Base-by-base conservation (phyloP, 1,140 invertebrate species). In the Caenorhabditis tropicalis region DNA sequence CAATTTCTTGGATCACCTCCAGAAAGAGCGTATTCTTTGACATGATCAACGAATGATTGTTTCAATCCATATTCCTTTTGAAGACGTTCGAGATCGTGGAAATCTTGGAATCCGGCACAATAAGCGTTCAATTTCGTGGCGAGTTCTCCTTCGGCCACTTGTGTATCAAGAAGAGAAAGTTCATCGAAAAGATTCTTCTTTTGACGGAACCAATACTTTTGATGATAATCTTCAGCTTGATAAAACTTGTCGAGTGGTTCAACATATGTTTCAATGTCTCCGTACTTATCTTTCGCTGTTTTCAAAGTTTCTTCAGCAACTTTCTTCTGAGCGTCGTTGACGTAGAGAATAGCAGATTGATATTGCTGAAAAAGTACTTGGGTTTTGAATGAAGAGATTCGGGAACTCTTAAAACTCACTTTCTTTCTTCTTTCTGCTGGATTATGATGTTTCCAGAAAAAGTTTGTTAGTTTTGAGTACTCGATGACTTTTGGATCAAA, bases 361-460 rank as follows among this genome's bases (percentile, higher is more conserved):
- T 98, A 98, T 94, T 97, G 93, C 81, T 74, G 65, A 74, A 74
- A 74, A 56, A 27, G 6, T 10, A 27, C 10, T 12, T 27, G 19
- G 19, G 4, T n/a, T n/a, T 2, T 56, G 2, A 12, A 4, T 27
- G 27, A 1, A 1, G 1, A 1, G 12, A 12, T 56, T 29, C 10
- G 6, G 24, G n/a, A 56, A 56, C 5, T 19, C 7, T 1, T 27
- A 27, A 33, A 12, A n/a, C 12, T 65, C 33, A 74, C 65, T 36
- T 91, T 95, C 93, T 96, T 91, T 95, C 95, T 81, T 94, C 94
- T 94, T 0, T 93, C 94, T 3, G 95, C 95, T 1, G 97, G 93
- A 90, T 98, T 95, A 91, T 98, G 96, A 90, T 96, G 95, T 81
- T 94, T 94, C 96, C 96, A 98, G 92, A 98, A 98, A 83, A 96